Evolutionary conservation across 2,888 invertebrate genomes (phyloP).

Genomic region (Aethes cnicana): DNA sequence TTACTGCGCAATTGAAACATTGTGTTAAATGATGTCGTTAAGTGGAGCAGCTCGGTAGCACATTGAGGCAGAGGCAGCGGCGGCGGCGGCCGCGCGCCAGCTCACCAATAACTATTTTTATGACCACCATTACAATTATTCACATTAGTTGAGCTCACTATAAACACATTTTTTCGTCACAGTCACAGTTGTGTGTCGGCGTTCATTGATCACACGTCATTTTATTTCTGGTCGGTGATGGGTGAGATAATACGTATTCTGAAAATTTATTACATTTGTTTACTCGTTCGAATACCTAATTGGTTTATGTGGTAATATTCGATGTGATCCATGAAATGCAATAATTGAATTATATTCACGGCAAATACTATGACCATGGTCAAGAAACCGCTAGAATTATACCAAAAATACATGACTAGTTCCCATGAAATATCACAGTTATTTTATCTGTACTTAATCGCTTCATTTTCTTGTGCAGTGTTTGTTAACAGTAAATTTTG

Average conservation of each 20-base stretch:
- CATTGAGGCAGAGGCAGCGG: slow-evolving; percentile 1
- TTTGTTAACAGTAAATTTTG: too few relatives aligned
- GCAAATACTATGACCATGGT: too few relatives aligned
- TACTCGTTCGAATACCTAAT: too few relatives aligned
- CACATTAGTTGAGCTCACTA: slow-evolving; percentile 24
- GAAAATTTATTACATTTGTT: too few relatives aligned
- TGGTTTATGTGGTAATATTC: too few relatives aligned
- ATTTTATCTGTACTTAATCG: too few relatives aligned
- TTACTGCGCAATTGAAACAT: slow-evolving; percentile 1
- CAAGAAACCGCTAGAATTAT: too few relatives aligned
- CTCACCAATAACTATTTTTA: slow-evolving; percentile 37
- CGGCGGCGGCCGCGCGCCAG: slow-evolving; percentile 17
- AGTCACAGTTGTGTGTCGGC: neutral
- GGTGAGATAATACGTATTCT: slow-evolving; percentile 7
- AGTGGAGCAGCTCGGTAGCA: slow-evolving; percentile 11
- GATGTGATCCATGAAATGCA: too few relatives aligned
- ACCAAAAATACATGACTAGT: too few relatives aligned
- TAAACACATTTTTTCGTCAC: slow-evolving; percentile 13
- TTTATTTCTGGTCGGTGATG: slow-evolving; percentile 4
- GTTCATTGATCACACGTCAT: slow-evolving; percentile 22
- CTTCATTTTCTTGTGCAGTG: too few relatives aligned
- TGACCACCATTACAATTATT: slow-evolving; percentile 38
- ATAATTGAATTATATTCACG: too few relatives aligned
- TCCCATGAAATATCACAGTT: too few relatives aligned
- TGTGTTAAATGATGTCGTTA: slow-evolving; percentile 13